phyloP scores from a whole-genome alignment of 2,888 invertebrate genomes.

The Congeria kusceri region DNA sequence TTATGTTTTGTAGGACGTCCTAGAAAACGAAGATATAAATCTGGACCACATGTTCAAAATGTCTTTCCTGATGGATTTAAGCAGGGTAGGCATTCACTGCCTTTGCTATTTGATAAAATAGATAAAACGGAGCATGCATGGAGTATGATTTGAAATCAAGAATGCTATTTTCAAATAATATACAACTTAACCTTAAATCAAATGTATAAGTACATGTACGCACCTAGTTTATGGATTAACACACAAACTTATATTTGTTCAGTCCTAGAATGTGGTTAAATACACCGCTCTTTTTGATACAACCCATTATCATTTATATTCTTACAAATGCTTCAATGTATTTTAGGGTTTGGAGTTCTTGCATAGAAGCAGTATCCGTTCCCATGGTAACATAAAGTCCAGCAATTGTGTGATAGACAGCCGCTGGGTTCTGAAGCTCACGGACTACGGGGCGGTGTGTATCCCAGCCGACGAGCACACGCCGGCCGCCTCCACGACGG shows the following conservation, averaged over 20 bases:
- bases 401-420: constrained; percentile 95
- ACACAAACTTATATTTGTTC: too few relatives aligned
- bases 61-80: constrained; percentile 80
- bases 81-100: constrained; percentile 68
- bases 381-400: constrained; percentile 93
- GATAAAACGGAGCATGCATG: neutral
- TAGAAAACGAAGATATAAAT: constrained; percentile 80
- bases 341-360: constrained; percentile 78
- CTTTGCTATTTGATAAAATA: neutral
- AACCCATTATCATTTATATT: too few relatives aligned
- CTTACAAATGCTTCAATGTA: neutral
- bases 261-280: too few relatives aligned
- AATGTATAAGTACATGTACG: too few relatives aligned
- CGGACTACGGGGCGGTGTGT: constrained; percentile 90
- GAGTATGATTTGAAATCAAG: too few relatives aligned
- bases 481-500: constrained; percentile 1
- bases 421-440: constrained; percentile 93
- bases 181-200: too few relatives aligned
- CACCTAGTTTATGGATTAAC: too few relatives aligned
- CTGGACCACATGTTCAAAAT: constrained; percentile 79
- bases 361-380: constrained; percentile 74
- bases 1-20: constrained; percentile 76
- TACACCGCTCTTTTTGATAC: too few relatives aligned
- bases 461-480: constrained; percentile 49
- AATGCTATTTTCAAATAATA: too few relatives aligned